Evolutionary conservation across 2,797 vertebrate genomes (phyloP).

Genomic region (Buceros bicornis): DNA sequence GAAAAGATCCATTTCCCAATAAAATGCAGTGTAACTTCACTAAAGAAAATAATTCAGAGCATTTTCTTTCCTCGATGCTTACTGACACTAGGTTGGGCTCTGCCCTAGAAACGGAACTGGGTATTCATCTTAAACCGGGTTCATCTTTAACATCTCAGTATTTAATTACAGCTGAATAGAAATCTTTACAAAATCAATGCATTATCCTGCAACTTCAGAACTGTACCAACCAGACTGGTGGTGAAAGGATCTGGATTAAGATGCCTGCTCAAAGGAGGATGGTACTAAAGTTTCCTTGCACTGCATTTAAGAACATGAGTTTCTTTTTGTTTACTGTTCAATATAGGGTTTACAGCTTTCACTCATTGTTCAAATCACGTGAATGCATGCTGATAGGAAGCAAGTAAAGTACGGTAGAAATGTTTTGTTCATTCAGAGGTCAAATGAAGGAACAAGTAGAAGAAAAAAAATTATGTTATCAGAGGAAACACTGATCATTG

Average conservation of each 20-base stretch:
- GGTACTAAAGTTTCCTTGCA: slow-evolving; percentile 35
- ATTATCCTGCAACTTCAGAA: slow-evolving; percentile 1
- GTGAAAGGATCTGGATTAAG: slow-evolving; percentile 49
- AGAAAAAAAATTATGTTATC: slow-evolving; percentile 39
- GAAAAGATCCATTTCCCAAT: slow-evolving; percentile 20
- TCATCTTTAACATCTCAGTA: slow-evolving; percentile 46
- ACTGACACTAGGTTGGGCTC: slow-evolving; percentile 54
- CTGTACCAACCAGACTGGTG: not conserved
- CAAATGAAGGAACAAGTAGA: slow-evolving; percentile 45
- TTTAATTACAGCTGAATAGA: slow-evolving; percentile 46
- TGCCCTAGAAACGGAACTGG: slow-evolving; percentile 55
- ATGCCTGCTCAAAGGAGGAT: not conserved
- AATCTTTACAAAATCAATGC: not conserved
- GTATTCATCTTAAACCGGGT: slow-evolving; percentile 77
- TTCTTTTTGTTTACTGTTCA: slow-evolving; percentile 61
- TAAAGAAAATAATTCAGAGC: slow-evolving; percentile 47
- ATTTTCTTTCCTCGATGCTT: slow-evolving; percentile 62
- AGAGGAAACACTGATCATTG: slow-evolving; percentile 54
- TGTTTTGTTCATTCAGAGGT: slow-evolving; percentile 46
- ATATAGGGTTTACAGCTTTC: slow-evolving; percentile 56
- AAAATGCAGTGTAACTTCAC: slow-evolving; percentile 62
- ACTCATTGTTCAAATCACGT: slow-evolving; percentile 39
- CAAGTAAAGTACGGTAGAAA: slow-evolving; percentile 14
- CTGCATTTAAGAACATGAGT: slow-evolving; percentile 18
- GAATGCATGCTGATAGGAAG: slow-evolving; percentile 32